Base-by-base conservation (phyloP, 1,140 invertebrate species). In the Leptinotarsa lineolata region DNA sequence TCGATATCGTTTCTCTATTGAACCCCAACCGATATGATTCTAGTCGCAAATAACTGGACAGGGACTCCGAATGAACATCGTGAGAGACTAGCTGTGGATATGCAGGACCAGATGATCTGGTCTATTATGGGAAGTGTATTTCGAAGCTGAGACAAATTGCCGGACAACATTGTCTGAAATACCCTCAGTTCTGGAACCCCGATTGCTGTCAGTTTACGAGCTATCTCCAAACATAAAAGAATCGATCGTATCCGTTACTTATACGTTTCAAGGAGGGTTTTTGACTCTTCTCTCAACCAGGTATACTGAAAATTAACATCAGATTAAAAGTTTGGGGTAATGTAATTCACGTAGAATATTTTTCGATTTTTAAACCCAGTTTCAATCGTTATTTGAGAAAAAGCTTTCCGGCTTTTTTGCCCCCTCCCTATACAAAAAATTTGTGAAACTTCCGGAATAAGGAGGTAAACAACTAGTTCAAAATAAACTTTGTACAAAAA, bases 41-140 rank as follows among this genome's bases (percentile, higher is more conserved):
- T 13, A 54, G 48, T 54, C 48, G 15, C 48, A 54, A 54, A 54
- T 54, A 18, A 54, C 48, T 54, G 48, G n/a, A 54, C 48, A 54
- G n/a, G 48, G 48, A 54, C 15, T 16, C 4, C 15, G n/a, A 54
- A 54, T 18, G 48, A 18, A 16, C 48, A 54, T 54, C 48, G 48
- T 16, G n/a, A 54, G 48, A 54, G 48, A 54, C 48, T 54, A 3
- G 6, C 48, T 18, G 48, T 54, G 48, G 48, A 54, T 54, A 54
- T 54, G 48, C 48, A 54, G 48, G 48, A 54, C 48, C 48, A 54
- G 48, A 54, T 54, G 48, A 54, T 54, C n/a, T 54, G 48, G 48
- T 54, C 48, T 54, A 54, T 54, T 54, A 54, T 54, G 48, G 48
- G 48, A 54, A 54, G 48, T 54, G 48, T 54, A 54, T 54, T 54